Base-by-base conservation (phyloP, 1,140 invertebrate species). In the Saxidomus purpurata region DNA sequence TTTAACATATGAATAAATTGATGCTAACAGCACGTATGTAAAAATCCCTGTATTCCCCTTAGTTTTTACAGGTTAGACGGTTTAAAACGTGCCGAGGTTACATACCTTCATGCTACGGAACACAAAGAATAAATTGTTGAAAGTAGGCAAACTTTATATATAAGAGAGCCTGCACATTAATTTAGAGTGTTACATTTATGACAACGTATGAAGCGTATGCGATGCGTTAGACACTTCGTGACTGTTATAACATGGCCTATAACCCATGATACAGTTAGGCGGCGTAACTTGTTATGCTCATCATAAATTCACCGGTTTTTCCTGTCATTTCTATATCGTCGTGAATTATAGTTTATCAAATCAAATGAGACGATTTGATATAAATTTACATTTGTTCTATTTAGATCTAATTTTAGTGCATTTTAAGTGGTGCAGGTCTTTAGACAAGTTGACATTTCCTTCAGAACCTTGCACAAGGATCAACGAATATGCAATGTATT, bases 161-260 rank as follows among this genome's bases (percentile, higher is more conserved):
- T 40, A 38, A 38, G 6, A 40, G 36, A 40, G 34, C 8, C 34
- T 71, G 34, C 67, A 15, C 22, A 38, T 71, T 38, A 71, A 15
- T 36, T 15, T 13, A 6, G 3, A 71, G 6, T 19, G 67, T 8
- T 38, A 71, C 67, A 71, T 71, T 38, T 28, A 36, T 38, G 67
- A 15, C 67, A 38, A 0, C 3, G 22, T 71, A 71, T 38, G 67
- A 71, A 71, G 13, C 13, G 11, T 13, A 40, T 38, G 28, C 31
- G 31, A 55, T 25, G 76, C 15, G 17, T 36, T 13, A 79, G 76
- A 79, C 76, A 79, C 8, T 47, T 79, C 76, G 47, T 79, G 76
- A 79, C 76, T 79, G 28, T 47, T 11, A 55, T 38, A 31, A 55
- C 47, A 36, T 79, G 76, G 55, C 49, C 28, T 55, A 8, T 79